These are phyloP conservation scores for Morbakka virulenta DNA, from an alignment of 30 jellyfish, hydroid and myxozoan genomes.

Conservation along the genomic window DNA sequence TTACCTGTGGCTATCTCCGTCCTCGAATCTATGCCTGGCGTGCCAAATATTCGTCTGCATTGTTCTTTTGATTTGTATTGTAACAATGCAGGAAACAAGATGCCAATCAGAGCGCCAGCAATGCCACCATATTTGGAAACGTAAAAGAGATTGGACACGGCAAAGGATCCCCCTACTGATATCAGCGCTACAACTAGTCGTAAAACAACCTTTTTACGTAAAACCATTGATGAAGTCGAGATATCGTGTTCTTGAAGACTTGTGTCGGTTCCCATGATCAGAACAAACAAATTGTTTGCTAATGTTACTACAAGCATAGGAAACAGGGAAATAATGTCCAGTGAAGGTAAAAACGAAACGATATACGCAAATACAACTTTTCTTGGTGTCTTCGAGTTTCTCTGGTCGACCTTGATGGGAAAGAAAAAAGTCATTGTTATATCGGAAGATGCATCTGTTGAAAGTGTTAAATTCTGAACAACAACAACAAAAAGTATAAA, in stretches of 20 bases:
- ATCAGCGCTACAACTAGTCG: background rate
- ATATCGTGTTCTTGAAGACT: background rate
- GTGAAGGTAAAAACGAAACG: slow-evolving; percentile 7
- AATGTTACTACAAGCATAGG: slow-evolving; percentile 12
- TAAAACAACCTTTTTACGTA: background rate
- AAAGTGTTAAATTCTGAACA: no score
- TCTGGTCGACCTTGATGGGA: slow-evolving; percentile 12
- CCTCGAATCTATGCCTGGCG: background rate
- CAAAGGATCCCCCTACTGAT: slow-evolving; percentile 3
- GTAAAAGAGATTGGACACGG: slow-evolving; percentile 11
- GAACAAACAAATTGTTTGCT: slow-evolving; percentile 8
- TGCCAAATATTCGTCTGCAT: slow-evolving; percentile 1
- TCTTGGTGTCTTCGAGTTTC: background rate
- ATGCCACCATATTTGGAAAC: slow-evolving; percentile 17
- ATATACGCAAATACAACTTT: background rate
- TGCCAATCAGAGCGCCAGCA: background rate
- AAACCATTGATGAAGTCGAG: background rate
- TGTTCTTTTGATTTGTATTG: slow-evolving; percentile 12
- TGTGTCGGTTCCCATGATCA: slow-evolving; percentile 2
- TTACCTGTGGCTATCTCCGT: slow-evolving; percentile 10
- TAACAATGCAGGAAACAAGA: slow-evolving; percentile 17
- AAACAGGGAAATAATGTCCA: slow-evolving; percentile 5
- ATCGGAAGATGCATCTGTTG: background rate
- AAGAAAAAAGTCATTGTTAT: background rate
- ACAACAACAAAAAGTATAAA: no score